Percentiles rank a stretch among this genome's conserved stretches.
These are phyloP conservation scores for Oligia strigilis DNA, from an alignment of 2,888 invertebrate species.

Conservation along the genomic window DNA sequence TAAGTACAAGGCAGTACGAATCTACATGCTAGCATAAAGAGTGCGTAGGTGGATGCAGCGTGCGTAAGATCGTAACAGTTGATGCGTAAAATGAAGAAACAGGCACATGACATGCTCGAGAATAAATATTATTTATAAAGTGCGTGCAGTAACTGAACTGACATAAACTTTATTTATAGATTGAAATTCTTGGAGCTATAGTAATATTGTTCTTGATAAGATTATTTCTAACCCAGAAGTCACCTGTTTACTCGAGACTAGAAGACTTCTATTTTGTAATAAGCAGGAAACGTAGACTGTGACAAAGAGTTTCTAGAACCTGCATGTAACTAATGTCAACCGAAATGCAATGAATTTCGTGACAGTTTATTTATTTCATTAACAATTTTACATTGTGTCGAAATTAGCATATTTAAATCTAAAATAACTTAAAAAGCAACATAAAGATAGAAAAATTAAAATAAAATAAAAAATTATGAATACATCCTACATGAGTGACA, in stretches of 20 bases:
- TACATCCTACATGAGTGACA: too few species aligned
- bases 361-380: too few species aligned
- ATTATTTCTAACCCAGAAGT: background rate
- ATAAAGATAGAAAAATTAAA: too few species aligned
- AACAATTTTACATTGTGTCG: too few species aligned
- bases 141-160: conserved; percentile 19
- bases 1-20: conserved; percentile 27
- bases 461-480: too few species aligned
- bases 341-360: background rate
- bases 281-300: background rate
- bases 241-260: background rate
- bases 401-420: too few species aligned
- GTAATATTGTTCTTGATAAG: background rate
- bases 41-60: conserved; percentile 61
- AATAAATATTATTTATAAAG: conserved; percentile 43
- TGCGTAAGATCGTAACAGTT: conserved; percentile 66
- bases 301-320: background rate
- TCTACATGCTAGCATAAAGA: background rate
- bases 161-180: conserved; percentile 48
- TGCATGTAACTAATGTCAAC: background rate
- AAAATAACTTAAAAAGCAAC: too few species aligned
- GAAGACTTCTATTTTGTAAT: background rate
- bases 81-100: conserved; percentile 66
- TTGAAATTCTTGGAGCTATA: conserved; percentile 22
- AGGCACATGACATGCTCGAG: conserved; percentile 50